Evolutionary conservation across 1,140 invertebrate species (phyloP).

Genomic region (Drosophila novamexicana): DNA sequence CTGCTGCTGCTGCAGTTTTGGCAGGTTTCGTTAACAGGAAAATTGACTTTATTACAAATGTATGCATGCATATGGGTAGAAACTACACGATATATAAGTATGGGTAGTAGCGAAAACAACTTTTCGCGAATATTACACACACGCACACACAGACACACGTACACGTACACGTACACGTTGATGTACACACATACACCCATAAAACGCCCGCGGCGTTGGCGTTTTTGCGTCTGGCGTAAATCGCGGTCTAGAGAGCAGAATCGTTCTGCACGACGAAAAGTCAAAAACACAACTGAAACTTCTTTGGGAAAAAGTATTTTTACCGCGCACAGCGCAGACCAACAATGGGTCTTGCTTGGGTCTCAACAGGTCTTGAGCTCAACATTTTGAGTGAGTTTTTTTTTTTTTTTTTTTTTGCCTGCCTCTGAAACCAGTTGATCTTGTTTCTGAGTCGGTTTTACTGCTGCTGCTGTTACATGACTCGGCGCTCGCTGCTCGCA

Average conservation of each 20-base stretch:
- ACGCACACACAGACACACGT: too few species aligned
- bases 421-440: constrained; percentile 72
- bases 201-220: too few species aligned
- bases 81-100: too few species aligned
- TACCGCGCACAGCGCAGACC: constrained; percentile 75
- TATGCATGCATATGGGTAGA: too few species aligned
- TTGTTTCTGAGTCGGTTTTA: constrained; percentile 70
- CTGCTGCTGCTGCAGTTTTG: too few species aligned
- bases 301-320: constrained; percentile 80
- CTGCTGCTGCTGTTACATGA: constrained; percentile 57
- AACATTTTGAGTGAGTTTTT: constrained; percentile 65
- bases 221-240: constrained; percentile 20
- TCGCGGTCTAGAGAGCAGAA: constrained; percentile 41
- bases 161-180: too few species aligned
- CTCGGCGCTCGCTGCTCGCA: constrained; percentile 23
- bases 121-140: too few species aligned
- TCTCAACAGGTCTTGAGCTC: constrained; percentile 61
- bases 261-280: constrained; percentile 79
- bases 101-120: too few species aligned
- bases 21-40: too few species aligned
- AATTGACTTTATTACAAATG: too few species aligned
- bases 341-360: constrained; percentile 47
- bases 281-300: constrained; percentile 81
- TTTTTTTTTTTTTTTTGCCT: constrained; percentile 24
- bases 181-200: too few species aligned